phyloP scores from a whole-genome alignment of 2,113 vertebrate species.

The Echinops telfairi region DNA sequence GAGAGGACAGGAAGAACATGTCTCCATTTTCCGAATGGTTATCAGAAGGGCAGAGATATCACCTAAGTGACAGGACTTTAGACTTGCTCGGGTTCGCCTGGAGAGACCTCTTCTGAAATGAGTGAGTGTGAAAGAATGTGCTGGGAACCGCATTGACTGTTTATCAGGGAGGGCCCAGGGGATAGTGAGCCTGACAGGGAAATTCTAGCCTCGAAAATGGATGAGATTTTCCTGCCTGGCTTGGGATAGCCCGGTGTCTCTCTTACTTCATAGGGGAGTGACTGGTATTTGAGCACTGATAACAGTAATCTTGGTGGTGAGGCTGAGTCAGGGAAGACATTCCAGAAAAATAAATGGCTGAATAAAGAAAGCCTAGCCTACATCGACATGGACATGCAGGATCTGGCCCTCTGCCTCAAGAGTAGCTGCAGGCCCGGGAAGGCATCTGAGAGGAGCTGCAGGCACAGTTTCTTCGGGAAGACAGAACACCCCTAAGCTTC shows the following conservation, averaged over 20 bases:
- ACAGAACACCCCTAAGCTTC: conserved; percentile 25
- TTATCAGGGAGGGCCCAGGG: conserved; percentile 86
- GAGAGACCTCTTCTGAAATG: conserved; percentile 84
- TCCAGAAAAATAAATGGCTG: conserved; percentile 86
- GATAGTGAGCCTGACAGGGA: conserved; percentile 89
- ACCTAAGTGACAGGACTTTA: conserved; percentile 77
- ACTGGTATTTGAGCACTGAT: conserved; percentile 91
- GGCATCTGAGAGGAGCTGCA: neutral
- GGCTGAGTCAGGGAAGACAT: conserved; percentile 88
- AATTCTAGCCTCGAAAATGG: conserved; percentile 87
- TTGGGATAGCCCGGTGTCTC: conserved; percentile 83
- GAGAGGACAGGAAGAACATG: conserved; percentile 61
- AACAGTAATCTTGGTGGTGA: conserved; percentile 87
- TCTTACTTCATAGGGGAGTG: conserved; percentile 89
- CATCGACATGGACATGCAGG: neutral
- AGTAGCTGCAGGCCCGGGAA: neutral
- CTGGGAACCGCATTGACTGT: conserved; percentile 84
- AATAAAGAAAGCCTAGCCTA: conserved; percentile 34
- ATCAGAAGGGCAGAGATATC: conserved; percentile 80
- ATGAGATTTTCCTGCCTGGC: conserved; percentile 87
- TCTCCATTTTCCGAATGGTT: conserved; percentile 83
- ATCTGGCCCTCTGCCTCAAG: accelerated
- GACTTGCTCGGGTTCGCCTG: conserved; percentile 81
- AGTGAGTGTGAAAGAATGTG: conserved; percentile 89
- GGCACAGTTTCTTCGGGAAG: conserved; percentile 1